Evolutionary conservation across 2,797 vertebrate species (phyloP).

Genomic region (Saxicola maurus): DNA sequence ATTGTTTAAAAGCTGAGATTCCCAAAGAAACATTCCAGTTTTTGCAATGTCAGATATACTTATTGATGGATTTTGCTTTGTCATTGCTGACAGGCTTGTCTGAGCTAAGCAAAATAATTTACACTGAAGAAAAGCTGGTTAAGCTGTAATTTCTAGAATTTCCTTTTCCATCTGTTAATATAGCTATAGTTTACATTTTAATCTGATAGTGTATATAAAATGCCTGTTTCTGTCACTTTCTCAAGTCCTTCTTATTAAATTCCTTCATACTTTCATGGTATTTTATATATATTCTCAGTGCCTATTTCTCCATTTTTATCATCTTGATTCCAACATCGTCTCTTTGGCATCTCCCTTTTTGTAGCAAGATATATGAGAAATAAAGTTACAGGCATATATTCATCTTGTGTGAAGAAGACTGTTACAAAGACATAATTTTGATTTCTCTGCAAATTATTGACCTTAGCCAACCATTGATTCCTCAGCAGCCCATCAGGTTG

Average conservation of each 20-base stretch:
- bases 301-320: not conserved
- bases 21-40: not conserved
- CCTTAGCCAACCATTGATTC: not conserved
- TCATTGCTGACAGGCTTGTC: not conserved
- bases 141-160: not conserved
- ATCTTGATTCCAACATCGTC: not conserved
- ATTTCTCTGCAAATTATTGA: not conserved
- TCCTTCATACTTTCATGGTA: not conserved
- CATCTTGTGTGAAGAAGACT: not conserved
- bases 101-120: not conserved
- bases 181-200: not conserved
- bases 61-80: not conserved
- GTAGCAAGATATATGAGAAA: not conserved
- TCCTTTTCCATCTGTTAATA: not conserved
- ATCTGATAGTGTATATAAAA: not conserved
- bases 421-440: not conserved
- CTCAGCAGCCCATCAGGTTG: not conserved
- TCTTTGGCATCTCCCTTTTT: not conserved
- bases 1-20: not conserved
- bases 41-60: not conserved
- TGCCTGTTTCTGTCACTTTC: not conserved
- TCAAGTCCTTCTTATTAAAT: not conserved
- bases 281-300: not conserved
- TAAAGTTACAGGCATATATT: not conserved
- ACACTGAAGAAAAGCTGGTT: not conserved